phyloP scores from a whole-genome alignment of 1,140 invertebrate genomes.

The Drosophila sproati region DNA sequence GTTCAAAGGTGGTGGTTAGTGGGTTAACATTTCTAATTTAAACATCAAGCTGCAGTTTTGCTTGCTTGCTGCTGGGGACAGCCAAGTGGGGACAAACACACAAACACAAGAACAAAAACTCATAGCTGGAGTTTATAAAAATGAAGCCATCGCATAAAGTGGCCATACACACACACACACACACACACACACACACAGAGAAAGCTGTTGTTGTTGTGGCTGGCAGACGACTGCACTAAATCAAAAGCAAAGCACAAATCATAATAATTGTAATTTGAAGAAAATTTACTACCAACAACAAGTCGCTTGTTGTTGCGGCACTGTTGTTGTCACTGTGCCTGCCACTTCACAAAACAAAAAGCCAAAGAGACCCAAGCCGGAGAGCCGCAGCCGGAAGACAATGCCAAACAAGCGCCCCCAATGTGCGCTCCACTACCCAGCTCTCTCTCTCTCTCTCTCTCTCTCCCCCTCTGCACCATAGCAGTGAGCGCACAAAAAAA shows the following conservation, averaged over 20 bases:
- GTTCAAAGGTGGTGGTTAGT: neutral
- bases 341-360: constrained; percentile 73
- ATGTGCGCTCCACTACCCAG: neutral
- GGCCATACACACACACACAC: constrained; percentile 43
- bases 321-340: constrained; percentile 53
- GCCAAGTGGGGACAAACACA: constrained; percentile 3
- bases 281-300: constrained; percentile 80
- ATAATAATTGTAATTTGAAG: constrained; percentile 84
- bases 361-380: constrained; percentile 46
- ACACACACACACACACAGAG: neutral
- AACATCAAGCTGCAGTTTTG: constrained; percentile 30
- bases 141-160: constrained; percentile 72
- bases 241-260: constrained; percentile 80
- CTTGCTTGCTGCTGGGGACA: constrained; percentile 5
- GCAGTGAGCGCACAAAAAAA: constrained; percentile 65
- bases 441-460: constrained; percentile 11
- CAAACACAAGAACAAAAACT: constrained; percentile 7
- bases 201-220: constrained; percentile 23
- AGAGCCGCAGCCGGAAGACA: constrained; percentile 62
- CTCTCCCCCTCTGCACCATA: neutral
- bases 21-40: constrained; percentile 47
- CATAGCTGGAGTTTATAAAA: constrained; percentile 55
- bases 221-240: constrained; percentile 70
- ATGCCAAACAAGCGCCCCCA: constrained; percentile 64
- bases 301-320: constrained; percentile 35